These are phyloP conservation scores for Drosophila sp. DNA, from an alignment of 1,140 invertebrate genomes.

Conservation along the genomic window DNA sequence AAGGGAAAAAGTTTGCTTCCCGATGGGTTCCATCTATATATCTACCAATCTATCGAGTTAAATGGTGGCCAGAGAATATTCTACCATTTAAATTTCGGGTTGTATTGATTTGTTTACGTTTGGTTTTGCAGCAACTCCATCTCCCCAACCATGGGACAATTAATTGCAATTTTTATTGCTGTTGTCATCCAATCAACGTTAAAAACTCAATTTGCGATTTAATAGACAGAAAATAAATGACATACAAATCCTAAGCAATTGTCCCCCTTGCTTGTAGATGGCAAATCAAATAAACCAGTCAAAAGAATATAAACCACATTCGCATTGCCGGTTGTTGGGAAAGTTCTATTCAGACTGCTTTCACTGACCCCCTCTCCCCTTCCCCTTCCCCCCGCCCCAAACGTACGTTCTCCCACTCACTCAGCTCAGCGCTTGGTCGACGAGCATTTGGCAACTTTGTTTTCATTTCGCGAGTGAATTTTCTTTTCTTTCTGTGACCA, in stretches of 20 bases:
- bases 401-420: constrained; percentile 17
- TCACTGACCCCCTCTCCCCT: constrained; percentile 18
- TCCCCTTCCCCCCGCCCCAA: background rate
- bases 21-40: background rate
- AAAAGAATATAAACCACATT: constrained; percentile 73
- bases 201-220: constrained; percentile 65
- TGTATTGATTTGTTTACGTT: background rate
- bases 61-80: background rate
- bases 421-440: constrained; percentile 21
- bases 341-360: constrained; percentile 61
- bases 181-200: constrained; percentile 39
- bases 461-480: constrained; percentile 79
- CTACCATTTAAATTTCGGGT: background rate
- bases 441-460: constrained; percentile 60
- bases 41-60: background rate
- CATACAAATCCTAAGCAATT: constrained; percentile 60
- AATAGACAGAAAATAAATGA: constrained; percentile 39
- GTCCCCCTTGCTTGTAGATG: constrained; percentile 39
- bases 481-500: constrained; percentile 69
- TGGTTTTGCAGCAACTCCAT: background rate
- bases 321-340: constrained; percentile 39
- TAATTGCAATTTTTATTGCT: constrained; percentile 18
- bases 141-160: background rate
- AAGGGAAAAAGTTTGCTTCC: background rate
- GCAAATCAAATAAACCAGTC: constrained; percentile 74